Percentiles rank a stretch among this genome's conserved stretches.
phyloP scores from a whole-genome alignment of 2,797 vertebrate species.

The Dendrocincla tyrannina region DNA sequence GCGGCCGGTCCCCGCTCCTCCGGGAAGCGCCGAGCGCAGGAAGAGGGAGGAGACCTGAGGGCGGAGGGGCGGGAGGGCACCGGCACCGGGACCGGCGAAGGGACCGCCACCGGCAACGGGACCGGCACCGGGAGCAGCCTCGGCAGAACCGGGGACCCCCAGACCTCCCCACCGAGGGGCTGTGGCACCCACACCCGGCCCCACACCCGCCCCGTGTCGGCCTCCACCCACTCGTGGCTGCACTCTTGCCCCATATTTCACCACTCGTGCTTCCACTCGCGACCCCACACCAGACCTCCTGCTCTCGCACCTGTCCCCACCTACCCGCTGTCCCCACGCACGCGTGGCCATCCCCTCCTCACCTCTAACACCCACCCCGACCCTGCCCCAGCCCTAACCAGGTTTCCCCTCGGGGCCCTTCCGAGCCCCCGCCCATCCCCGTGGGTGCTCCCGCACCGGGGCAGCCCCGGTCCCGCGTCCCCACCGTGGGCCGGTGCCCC shows the following conservation, averaged over 20 bases:
- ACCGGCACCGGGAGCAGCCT: neutral
- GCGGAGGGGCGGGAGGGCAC: neutral
- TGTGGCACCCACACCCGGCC: neutral
- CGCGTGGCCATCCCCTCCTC: neutral
- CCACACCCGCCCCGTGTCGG: neutral
- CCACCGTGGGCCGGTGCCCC: neutral
- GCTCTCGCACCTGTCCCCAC: neutral
- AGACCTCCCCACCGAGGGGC: neutral
- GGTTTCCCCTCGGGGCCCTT: neutral
- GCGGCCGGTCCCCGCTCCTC: neutral
- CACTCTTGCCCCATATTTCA: neutral
- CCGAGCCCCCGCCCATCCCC: neutral
- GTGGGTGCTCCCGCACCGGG: neutral
- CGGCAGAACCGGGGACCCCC: neutral
- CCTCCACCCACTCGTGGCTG: neutral
- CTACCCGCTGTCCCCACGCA: neutral
- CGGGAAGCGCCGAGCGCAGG: conserved; percentile 5
- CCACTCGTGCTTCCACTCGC: neutral
- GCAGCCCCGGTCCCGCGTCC: neutral
- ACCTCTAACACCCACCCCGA: neutral
- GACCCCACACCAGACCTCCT: no score
- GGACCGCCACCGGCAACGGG: neutral
- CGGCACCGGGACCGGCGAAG: neutral
- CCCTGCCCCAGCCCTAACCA: neutral
- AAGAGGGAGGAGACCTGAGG: conserved; percentile 14